phyloP scores from a whole-genome alignment of 2,797 vertebrate genomes.

The Pangasius krempfi region DNA sequence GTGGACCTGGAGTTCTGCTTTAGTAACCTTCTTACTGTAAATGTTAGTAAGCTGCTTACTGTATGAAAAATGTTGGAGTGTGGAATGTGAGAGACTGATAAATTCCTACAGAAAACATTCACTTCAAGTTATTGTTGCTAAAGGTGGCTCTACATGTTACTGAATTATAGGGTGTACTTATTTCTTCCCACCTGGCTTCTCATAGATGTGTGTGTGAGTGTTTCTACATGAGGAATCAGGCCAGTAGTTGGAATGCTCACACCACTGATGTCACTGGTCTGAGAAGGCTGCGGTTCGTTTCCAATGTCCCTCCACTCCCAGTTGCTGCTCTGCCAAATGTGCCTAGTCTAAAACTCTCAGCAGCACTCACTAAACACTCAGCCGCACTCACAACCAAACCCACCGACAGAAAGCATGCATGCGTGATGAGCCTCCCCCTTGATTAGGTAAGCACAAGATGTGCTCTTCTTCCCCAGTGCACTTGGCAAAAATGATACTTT shows the following conservation, averaged over 20 bases:
- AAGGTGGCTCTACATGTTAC: neutral
- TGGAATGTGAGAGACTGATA: neutral
- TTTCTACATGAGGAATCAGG: neutral
- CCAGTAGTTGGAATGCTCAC: neutral
- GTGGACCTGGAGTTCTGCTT: neutral
- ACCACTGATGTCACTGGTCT: neutral
- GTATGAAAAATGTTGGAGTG: neutral
- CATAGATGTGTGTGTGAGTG: neutral
- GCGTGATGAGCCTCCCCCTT: conserved; percentile 6
- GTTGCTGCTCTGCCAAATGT: neutral
- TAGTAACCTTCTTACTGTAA: neutral
- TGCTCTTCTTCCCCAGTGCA: conserved; percentile 23
- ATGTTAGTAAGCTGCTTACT: neutral
- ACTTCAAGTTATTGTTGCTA: neutral
- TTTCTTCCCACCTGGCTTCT: neutral
- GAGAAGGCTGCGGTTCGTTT: neutral
- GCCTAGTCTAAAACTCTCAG: neutral
- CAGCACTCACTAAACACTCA: neutral
- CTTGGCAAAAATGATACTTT: conserved; percentile 34
- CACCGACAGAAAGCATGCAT: conserved; percentile 6
- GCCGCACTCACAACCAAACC: neutral
- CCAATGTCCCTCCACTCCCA: neutral
- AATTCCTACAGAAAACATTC: neutral
- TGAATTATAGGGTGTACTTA: neutral
- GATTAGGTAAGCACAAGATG: conserved; percentile 20